Evolutionary conservation across 2,797 vertebrate species (phyloP), one percentile per base, ranked within the genome.

Genomic region (Myripristis murdjan): DNA sequence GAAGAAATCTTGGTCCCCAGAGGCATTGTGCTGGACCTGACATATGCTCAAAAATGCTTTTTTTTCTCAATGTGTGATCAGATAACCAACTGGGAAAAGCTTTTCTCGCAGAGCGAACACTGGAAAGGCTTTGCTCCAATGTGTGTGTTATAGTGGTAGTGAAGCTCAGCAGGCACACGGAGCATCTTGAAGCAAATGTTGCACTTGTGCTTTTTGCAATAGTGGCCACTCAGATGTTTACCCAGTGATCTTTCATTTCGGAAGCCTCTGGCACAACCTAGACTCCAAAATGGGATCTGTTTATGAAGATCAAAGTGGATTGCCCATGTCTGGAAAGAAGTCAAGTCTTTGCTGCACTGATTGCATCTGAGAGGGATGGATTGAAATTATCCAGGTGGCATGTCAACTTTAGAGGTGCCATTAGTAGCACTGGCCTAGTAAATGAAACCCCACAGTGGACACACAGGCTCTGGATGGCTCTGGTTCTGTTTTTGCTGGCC

Each of bases 231-330:
- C 58, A 93, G 69, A 78, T 94, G 93, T 71, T 49, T 53, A 6
- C 87, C 70, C 0, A 89, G 81, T 0, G 43, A 51, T 2, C 0
- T 55, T 12, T 91, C 83, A 16, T 86, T 37, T 39, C 6, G 51
- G 58, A 92, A 95, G 47, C 91, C 91, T 43, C 26, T 79, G 48
- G 75, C 35, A 15, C 92, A 95, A 48, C 69, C 75, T 3, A 88
- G 75, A 82, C 92, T 92, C 91, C 91, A 93, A 54, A 88, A 90
- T 0, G 85, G 87, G 16, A 68, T 88, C 39, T 60, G 63, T 53
- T 77, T 77, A 47, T 94, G 92, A 4, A 86, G 18, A 0, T 90
- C 64, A 2, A 65, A 0, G 16, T 94, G 94, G 54, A 12, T 20
- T 26, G 61, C 12, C 86, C 88, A 93, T 0, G 60, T 56, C 0